Conservation (phyloP, 2,797 vertebrate species). For the Valencia hispanica region DNA sequence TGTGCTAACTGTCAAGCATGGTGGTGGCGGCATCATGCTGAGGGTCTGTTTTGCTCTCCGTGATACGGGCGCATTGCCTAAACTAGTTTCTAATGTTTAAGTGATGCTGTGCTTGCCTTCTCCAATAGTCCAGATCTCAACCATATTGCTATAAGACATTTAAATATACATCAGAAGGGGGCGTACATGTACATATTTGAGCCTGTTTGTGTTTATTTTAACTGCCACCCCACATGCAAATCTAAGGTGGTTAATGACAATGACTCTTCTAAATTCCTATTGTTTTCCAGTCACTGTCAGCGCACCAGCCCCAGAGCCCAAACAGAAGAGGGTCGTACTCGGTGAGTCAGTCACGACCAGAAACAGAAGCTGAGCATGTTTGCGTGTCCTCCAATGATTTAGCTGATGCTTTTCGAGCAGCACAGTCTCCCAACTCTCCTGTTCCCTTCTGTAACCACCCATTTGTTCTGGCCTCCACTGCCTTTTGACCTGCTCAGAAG, state of each 20-base stretch:
- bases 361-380: conserved; percentile 28
- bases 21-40: too few relatives aligned
- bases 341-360: conserved; percentile 65
- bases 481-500: conserved; percentile 72
- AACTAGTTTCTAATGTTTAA: too few relatives aligned
- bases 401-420: conserved; percentile 3
- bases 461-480: conserved; percentile 35
- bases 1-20: too few relatives aligned
- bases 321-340: conserved; percentile 63
- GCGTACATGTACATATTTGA: too few relatives aligned
- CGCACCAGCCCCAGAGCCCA: conserved; percentile 60
- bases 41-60: too few relatives aligned
- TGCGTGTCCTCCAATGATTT: conserved; percentile 28
- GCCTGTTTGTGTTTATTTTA: neutral
- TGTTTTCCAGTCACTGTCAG: conserved; percentile 60
- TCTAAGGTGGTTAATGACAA: too few relatives aligned
- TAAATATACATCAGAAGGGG: too few relatives aligned
- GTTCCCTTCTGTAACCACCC: conserved; percentile 18
- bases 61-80: too few relatives aligned
- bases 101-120: too few relatives aligned
- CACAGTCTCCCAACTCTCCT: neutral
- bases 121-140: too few relatives aligned
- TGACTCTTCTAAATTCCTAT: neutral
- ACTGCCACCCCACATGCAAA: neutral
- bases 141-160: too few relatives aligned